phyloP scores from a whole-genome alignment of 2,113 vertebrate genomes.

The Amia ocellicauda region DNA sequence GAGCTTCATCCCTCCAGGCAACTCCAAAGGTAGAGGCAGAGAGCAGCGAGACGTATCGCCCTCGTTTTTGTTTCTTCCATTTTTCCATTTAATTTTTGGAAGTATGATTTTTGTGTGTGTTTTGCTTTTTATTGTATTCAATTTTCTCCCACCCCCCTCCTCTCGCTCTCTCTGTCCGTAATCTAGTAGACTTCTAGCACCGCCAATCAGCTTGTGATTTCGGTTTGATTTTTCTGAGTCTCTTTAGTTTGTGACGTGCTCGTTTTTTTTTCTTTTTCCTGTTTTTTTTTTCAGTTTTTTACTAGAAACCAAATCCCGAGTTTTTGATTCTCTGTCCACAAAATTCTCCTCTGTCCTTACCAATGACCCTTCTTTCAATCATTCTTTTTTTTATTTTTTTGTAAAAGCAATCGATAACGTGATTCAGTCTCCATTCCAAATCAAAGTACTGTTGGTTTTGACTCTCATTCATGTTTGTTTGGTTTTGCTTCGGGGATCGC shows the following conservation, averaged over 20 bases:
- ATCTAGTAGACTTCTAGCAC: conserved; percentile 30
- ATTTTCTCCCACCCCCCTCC: conserved; percentile 29
- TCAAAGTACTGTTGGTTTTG: conserved; percentile 96
- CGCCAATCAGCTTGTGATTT: conserved; percentile 26
- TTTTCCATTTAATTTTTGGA: conserved; percentile 13
- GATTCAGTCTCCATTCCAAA: conserved; percentile 44
- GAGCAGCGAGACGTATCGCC: conserved; percentile 39
- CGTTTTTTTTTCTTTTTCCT: conserved; percentile 18
- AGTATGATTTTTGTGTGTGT: conserved; percentile 29
- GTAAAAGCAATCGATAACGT: conserved; percentile 57
- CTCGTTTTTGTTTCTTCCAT: conserved; percentile 18
- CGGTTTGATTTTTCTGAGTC: too few species aligned
- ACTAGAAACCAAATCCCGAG: conserved; percentile 40
- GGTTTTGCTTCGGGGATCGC: conserved; percentile 53
- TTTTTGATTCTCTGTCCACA: conserved; percentile 19
- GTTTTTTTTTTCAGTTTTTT: conserved; percentile 17
- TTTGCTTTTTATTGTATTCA: conserved; percentile 28
- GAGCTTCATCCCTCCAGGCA: conserved; percentile 65
- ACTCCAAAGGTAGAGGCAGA: conserved; percentile 79
- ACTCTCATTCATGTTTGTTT: conserved; percentile 71
- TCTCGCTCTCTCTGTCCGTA: conserved; percentile 24
- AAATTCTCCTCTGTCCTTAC: conserved; percentile 34
- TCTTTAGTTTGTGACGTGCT: too few species aligned
- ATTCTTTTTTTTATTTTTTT: conserved; percentile 39
- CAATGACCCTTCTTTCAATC: conserved; percentile 47